Percentiles rank a stretch among this genome's conserved stretches.
These are phyloP conservation scores for Cephus sareptanus DNA, from an alignment of 2,888 invertebrate species.

Conservation along the genomic window DNA sequence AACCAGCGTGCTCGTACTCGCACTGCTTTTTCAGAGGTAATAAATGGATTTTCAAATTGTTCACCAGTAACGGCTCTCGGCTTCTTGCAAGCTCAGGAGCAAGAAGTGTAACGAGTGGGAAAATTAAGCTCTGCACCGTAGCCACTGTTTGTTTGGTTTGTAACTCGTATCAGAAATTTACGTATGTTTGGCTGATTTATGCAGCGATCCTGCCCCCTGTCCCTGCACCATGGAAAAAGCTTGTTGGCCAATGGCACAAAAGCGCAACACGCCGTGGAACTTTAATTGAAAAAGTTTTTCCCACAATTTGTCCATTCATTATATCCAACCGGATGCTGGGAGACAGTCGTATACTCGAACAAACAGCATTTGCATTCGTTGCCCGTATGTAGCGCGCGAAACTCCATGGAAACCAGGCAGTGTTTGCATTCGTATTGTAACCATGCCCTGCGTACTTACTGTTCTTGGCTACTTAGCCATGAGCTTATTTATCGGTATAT, in stretches of 20 bases:
- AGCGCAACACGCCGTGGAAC: slow-evolving; percentile 21
- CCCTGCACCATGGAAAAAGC: slow-evolving; percentile 1
- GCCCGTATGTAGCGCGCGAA: not conserved
- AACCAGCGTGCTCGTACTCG: not conserved
- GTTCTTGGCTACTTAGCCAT: not conserved
- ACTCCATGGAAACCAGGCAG: not conserved
- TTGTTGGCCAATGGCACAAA: slow-evolving; percentile 1
- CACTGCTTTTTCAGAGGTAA: not conserved
- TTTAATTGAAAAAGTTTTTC: slow-evolving; percentile 62
- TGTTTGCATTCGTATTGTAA: not conserved
- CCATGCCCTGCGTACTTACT: not conserved
- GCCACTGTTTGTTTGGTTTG: not conserved
- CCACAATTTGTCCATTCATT: slow-evolving; percentile 55
- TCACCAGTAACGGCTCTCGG: not conserved
- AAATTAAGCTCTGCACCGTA: not conserved
- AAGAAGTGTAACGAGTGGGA: slow-evolving; percentile 20
- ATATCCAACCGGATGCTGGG: slow-evolving; percentile 23
- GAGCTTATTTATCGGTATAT: not conserved
- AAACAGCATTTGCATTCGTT: not conserved
- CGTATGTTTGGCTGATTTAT: slow-evolving; percentile 29
- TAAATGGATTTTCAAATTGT: not conserved
- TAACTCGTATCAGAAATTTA: slow-evolving; percentile 10
- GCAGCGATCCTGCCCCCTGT: slow-evolving; percentile 10
- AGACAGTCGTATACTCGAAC: not conserved
- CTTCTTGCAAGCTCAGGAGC: not conserved